Base-by-base conservation (phyloP, 2,113 vertebrate species). In the Buteo buteo region DNA sequence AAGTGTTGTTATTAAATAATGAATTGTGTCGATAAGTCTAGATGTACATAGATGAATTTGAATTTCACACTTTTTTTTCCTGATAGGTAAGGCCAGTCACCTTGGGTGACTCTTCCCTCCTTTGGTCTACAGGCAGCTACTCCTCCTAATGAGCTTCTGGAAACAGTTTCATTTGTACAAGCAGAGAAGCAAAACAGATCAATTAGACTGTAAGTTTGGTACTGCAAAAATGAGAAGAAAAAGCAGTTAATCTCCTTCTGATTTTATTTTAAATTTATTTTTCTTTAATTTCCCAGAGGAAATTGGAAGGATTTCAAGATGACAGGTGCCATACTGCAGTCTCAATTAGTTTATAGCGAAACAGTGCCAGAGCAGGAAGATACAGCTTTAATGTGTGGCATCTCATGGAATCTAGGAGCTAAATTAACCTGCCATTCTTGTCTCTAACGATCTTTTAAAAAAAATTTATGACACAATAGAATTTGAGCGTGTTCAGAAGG, bases 341-440 rank as follows among this genome's bases (percentile, higher is more conserved):
- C 64, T 91, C 85, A 67, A 55, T 94, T 91, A 91, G 32, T 89
- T 91, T 94, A 22, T 16, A 88, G 36, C 44, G 52, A 82, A 96
- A 82, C 67, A 58, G 28, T 11, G 45, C 38, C 32, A 42, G 28
- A 80, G 40, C 42, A 70, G 44, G 26, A 57, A 91, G 45, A 83
- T 78, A 77, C 16, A 57, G 55, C 34, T 86, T 90, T 77, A 28
- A 26, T 94, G 50, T 16, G 26, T 70, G 71, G 40, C 34, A 66
- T 62, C 42, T 18, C 5, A 4, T 44, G 54, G 67, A 78, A 86
- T 62, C 42, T 64, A 85, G 42, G 42, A 93, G 32, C 16, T 78
- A 79, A 93, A 90, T 93, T 74, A 88, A 26, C 65, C 64, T 83
- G 26, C 50, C 61, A 26, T 67, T 77, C 79, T 86, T 86, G 18